These are phyloP conservation scores for Melanostoma mellinum DNA, from an alignment of 2,888 invertebrate species.

Conservation along the genomic window DNA sequence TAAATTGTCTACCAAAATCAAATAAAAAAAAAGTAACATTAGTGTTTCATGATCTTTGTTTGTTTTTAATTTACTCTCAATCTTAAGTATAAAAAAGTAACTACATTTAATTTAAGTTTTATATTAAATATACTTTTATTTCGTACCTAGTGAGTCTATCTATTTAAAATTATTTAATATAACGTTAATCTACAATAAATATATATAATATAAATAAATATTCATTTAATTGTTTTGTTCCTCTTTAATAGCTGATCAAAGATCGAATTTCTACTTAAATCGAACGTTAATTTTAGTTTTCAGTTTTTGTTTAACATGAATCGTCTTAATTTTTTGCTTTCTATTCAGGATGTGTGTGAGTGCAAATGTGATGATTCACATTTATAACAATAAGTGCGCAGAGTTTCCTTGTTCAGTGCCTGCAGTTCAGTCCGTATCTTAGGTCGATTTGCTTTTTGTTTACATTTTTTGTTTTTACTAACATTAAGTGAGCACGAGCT, in stretches of 20 bases:
- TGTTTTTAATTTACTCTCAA: slow-evolving; percentile 51
- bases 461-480: slow-evolving; percentile 30
- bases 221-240: slow-evolving; percentile 53
- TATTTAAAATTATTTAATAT: slow-evolving; percentile 58
- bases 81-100: slow-evolving; percentile 71
- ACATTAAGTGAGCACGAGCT: slow-evolving; percentile 22
- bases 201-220: slow-evolving; percentile 42
- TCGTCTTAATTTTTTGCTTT: slow-evolving; percentile 30
- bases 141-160: slow-evolving; percentile 70
- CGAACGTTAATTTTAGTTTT: slow-evolving; percentile 34
- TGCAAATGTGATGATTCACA: slow-evolving; percentile 76
- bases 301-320: neutral
- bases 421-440: slow-evolving; percentile 53
- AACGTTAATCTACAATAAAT: slow-evolving; percentile 69
- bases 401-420: slow-evolving; percentile 58
- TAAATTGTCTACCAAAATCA: slow-evolving; percentile 61
- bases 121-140: slow-evolving; percentile 63
- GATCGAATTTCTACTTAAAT: slow-evolving; percentile 41
- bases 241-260: slow-evolving; percentile 37
- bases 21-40: neutral
- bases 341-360: slow-evolving; percentile 36
- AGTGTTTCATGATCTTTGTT: slow-evolving; percentile 14
- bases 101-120: slow-evolving; percentile 68
- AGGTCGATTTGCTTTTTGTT: slow-evolving; percentile 20
- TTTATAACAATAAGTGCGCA: slow-evolving; percentile 63